These are phyloP conservation scores for Tenthredo livida DNA, from an alignment of 2,888 invertebrate species.

Conservation along the genomic window DNA sequence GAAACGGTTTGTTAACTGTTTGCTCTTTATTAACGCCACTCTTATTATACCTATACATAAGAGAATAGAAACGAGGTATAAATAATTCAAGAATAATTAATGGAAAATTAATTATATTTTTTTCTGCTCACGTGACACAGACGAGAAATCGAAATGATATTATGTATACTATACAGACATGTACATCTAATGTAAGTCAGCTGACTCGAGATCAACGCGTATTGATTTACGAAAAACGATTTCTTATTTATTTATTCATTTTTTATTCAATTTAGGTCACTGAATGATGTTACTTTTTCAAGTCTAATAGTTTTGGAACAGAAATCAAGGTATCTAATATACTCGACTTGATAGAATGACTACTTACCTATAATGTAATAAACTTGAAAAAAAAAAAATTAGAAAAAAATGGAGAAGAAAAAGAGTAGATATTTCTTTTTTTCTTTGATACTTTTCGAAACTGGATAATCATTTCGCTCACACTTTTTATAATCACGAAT, in stretches of 20 bases:
- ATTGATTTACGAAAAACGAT: slow-evolving; percentile 19
- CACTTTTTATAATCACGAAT: no score
- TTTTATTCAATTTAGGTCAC: slow-evolving; percentile 9
- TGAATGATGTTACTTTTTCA: background rate
- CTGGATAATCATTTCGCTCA: no score
- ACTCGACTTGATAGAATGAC: background rate
- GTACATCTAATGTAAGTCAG: background rate
- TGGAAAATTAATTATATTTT: background rate
- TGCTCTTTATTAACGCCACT: background rate
- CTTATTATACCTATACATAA: background rate
- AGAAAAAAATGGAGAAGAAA: background rate
- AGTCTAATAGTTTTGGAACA: background rate
- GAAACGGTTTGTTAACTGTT: background rate
- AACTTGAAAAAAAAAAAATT: background rate
- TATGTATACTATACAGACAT: no score
- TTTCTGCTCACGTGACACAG: background rate
- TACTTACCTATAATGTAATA: background rate
- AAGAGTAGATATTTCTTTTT: background rate
- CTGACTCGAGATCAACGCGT: slow-evolving; percentile 9
- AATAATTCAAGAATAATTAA: background rate
- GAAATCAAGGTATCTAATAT: background rate
- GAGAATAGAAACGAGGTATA: background rate
- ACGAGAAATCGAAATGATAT: background rate
- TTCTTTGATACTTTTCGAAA: background rate
- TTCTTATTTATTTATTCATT: background rate